phyloP scores from a whole-genome alignment of 2,113 vertebrate genomes.

The Sakesphorus luctuosus region DNA sequence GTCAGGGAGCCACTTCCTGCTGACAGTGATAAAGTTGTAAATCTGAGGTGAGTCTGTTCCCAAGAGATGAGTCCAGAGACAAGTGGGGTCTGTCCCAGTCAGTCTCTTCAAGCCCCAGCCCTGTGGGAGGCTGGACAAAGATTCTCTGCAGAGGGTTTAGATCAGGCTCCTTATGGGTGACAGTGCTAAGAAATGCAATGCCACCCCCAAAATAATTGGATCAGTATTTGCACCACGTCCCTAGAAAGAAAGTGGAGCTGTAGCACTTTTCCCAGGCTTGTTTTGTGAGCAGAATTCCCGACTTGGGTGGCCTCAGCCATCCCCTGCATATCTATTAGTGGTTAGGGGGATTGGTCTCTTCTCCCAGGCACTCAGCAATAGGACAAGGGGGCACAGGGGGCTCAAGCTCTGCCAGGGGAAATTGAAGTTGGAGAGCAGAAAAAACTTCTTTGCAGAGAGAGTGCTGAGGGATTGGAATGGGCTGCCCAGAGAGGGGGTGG shows the following conservation, averaged over 20 bases:
- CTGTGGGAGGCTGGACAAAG: neutral
- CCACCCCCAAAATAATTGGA: neutral
- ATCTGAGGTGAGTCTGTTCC: neutral
- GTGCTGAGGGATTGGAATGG: no score
- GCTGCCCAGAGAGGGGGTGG: no score
- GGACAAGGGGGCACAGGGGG: no score
- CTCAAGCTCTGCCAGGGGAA: no score
- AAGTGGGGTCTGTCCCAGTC: neutral
- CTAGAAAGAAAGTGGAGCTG: neutral
- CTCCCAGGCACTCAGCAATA: no score
- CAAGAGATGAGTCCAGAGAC: neutral
- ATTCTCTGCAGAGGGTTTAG: neutral
- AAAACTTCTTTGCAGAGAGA: no score
- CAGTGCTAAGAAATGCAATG: neutral
- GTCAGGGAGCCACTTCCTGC: neutral
- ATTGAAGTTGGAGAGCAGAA: no score
- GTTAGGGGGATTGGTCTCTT: no score
- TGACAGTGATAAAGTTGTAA: neutral
- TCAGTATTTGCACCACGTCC: neutral
- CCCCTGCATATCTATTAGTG: neutral
- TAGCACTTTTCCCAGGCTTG: neutral
- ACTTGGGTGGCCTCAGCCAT: neutral
- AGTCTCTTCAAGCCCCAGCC: neutral
- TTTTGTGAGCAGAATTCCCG: neutral
- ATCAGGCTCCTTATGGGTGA: neutral